Base-by-base conservation (phyloP, 2,113 vertebrate genomes). In the cattle (Bos taurus) region DNA sequence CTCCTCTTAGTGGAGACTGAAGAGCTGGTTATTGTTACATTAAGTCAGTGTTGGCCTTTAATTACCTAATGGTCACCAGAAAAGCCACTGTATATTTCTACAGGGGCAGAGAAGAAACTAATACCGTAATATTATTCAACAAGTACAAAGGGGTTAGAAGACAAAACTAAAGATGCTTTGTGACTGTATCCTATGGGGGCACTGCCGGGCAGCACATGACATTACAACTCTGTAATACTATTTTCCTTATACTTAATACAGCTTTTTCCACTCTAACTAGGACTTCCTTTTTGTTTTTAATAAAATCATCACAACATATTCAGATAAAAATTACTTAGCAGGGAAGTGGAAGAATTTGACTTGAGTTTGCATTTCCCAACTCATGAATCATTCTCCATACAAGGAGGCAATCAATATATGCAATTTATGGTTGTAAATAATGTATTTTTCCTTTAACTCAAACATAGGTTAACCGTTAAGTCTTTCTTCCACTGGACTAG, bases 301-400 rank as follows among this genome's bases (percentile, higher is more conserved):
- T 52, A 25, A 46, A 56, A 48, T 77, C 60, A 93, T 48, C 25
- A 50, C 17, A 77, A 46, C 2, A 56, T 33, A 82, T 4, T 23
- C 57, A 95, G 46, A 82, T 80, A 93, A 95, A 91, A 95, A 90
- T 59, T 92, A 96, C n/a, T 81, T 74, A 88, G 56, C 54, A 97
- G 28, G 25, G 9, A 91, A 83, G 60, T 48, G 50, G 48, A 16
- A 52, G 67, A 94, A 82, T 93, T 62, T 95, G 40, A 89, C 25
- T 92, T 60, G 33, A 43, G 4, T 71, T 15, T 57, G 0, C 10
- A 56, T 67, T 46, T 89, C 59, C 23, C 28, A 91, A 88, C 9
- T 92, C 54, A 88, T 6, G 8, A 91, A 26, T 56, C 33, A 80
- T n/a, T 95, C 26, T 95, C 21, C 23, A 36, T 77, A 71, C 17